phyloP scores from a whole-genome alignment of 2,888 invertebrate genomes.

The Acutogordius australiensis region DNA sequence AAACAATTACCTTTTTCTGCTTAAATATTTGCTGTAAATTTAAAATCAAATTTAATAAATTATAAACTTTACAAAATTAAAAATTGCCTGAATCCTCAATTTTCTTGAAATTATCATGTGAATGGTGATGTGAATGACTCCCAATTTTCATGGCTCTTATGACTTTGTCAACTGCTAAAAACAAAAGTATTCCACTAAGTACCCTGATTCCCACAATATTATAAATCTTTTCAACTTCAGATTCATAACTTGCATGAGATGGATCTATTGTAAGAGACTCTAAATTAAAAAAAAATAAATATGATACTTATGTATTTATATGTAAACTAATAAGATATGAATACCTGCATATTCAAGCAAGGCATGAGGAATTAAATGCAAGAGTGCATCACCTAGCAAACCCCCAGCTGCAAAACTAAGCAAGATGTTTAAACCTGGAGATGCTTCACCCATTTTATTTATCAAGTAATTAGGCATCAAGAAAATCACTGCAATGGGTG shows the following conservation, averaged over 20 bases:
- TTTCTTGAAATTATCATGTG: too few relatives aligned
- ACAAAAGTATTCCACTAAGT: conserved; percentile 32
- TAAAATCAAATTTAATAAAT: too few relatives aligned
- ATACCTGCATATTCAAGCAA: conserved; percentile 27
- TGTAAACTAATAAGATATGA: neutral
- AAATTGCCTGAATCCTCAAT: too few relatives aligned
- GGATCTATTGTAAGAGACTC: neutral
- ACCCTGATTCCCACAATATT: neutral
- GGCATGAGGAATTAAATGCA: conserved; percentile 92
- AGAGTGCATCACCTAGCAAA: conserved; percentile 80
- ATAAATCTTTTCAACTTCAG: neutral
- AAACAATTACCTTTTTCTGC: too few relatives aligned
- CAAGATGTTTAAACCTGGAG: conserved; percentile 24
- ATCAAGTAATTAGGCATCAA: conserved; percentile 60
- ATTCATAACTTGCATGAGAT: neutral
- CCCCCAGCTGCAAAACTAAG: conserved; percentile 78
- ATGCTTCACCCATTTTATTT: conserved; percentile 24
- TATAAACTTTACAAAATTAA: too few relatives aligned
- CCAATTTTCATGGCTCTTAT: conserved; percentile 46
- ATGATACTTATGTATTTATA: neutral
- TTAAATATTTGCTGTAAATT: too few relatives aligned
- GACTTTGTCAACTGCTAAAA: conserved; percentile 66
- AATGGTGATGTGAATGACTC: too few relatives aligned
- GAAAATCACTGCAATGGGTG: conserved; percentile 66
- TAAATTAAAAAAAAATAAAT: neutral